Base-by-base conservation (phyloP, 2,113 vertebrate species). In the Myotis brandtii region DNA sequence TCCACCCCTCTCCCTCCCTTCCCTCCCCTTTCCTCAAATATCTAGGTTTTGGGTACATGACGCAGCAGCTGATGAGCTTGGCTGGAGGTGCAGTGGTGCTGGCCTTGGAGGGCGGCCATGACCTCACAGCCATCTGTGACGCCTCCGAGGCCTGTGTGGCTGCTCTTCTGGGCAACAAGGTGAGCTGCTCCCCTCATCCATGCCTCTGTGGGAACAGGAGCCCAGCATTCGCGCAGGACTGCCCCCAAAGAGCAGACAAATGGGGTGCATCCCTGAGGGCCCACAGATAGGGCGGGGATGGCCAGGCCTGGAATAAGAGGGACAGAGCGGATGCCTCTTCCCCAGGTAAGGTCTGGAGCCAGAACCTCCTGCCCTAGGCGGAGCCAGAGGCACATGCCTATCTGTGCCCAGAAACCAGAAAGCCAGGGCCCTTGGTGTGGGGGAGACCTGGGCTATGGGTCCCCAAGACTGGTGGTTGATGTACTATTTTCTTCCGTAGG, bases 21-120 rank as follows among this genome's bases (percentile, higher is more conserved):
- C 30, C 72, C 40, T 80, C 73, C 82, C 3, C 0, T 48, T 46
- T 40, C 69, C 46, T 40, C 70, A 0, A 21, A 9, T n/a, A 1
- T 56, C 20, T 97, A 99, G 99, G 99, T 95, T 99, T 99, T 90
- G 99, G 99, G 94, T 99, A 99, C 97, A 98, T 99, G 98, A 99
- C 99, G 0, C 99, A 99, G 96, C 99, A 99, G 97, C 98, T 99
- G 97, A 99, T 99, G 99, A 98, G 98, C 64, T 94, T 99, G 98
- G 99, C 99, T 0, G 99, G 98, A 2, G 99, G 99, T 2, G 98
- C 99, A 1, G 97, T 99, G 37, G 99, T 99, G 64, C 97, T 99
- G 34, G 99, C 98, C 1, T 98, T 99, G 54, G 99, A 99, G 97
- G 99, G 99, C 1, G 99, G 99, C 10, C 99, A 99, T 7, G 99